Evolutionary conservation across 1,140 invertebrate genomes (phyloP).

Genomic region (Lutraria rhynchaena): DNA sequence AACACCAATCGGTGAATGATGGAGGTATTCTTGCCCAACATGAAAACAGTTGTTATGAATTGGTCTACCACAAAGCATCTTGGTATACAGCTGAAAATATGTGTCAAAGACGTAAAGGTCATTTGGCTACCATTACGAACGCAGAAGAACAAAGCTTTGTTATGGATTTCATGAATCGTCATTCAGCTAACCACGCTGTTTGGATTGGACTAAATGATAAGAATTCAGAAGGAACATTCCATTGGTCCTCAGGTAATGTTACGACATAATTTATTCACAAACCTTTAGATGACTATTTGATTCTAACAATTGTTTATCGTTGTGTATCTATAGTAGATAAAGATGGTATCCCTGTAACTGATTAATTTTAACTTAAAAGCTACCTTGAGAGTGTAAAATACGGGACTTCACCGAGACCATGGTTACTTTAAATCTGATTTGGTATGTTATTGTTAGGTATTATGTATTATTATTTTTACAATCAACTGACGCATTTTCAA

Average conservation of each 20-base stretch:
- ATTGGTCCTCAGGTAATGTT: conserved; percentile 38
- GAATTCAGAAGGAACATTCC: conserved; percentile 18
- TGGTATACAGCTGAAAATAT: conserved; percentile 15
- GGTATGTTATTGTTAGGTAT: too few species aligned
- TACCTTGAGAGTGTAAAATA: too few species aligned
- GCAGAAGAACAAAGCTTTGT: conserved; percentile 20
- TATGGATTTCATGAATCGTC: conserved; percentile 6
- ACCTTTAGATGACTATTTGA: neutral
- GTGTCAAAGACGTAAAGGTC: neutral
- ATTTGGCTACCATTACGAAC: conserved; percentile 11
- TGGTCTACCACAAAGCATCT: neutral
- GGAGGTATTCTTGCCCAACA: conserved; percentile 14
- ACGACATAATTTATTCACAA: neutral
- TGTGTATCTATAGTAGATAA: too few species aligned
- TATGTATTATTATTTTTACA: too few species aligned
- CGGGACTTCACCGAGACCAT: too few species aligned
- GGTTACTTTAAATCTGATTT: too few species aligned
- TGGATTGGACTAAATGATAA: conserved; percentile 44
- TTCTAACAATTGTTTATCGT: neutral
- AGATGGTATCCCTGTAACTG: too few species aligned
- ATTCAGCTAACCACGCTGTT: conserved; percentile 22
- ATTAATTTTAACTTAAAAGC: too few species aligned
- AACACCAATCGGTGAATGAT: neutral
- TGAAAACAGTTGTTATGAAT: conserved; percentile 39
- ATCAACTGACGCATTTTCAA: too few species aligned